phyloP scores from a whole-genome alignment of 1,140 invertebrate genomes.

The Trissolcus basalis region DNA sequence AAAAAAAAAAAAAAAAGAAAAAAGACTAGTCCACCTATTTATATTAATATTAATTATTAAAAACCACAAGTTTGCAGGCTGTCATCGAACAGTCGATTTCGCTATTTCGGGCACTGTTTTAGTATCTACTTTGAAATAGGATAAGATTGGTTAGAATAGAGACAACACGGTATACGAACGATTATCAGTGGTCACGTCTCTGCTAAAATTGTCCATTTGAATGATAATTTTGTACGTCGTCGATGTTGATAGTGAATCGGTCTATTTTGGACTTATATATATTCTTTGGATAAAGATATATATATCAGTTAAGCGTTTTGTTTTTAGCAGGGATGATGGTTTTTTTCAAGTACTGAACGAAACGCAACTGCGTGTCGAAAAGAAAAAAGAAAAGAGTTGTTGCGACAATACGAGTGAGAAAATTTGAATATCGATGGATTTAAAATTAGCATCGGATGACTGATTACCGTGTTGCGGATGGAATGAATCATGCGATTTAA shows the following conservation, averaged over 20 bases:
- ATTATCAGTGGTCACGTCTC: conserved; percentile 45
- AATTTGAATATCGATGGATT: conserved; percentile 17
- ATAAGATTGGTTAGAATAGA: conserved; percentile 54
- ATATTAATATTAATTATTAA: too few relatives aligned
- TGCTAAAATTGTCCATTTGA: conserved; percentile 39
- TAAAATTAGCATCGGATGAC: conserved; percentile 26
- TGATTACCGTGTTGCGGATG: conserved; percentile 31
- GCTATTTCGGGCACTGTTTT: conserved; percentile 43
- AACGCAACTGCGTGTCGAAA: not conserved
- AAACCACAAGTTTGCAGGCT: too few relatives aligned
- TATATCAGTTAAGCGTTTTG: conserved; percentile 32
- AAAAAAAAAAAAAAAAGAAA: too few relatives aligned
- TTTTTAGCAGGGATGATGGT: conserved; percentile 32
- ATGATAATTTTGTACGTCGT: conserved; percentile 39
- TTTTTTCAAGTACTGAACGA: conserved; percentile 6
- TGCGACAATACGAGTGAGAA: conserved; percentile 6
- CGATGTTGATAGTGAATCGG: conserved; percentile 12
- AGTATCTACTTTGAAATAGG: conserved; percentile 47
- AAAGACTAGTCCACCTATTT: too few relatives aligned
- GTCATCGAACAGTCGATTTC: conserved; percentile 5
- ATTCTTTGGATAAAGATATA: too few relatives aligned
- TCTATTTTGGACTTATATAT: too few relatives aligned
- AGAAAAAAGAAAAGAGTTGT: not conserved
- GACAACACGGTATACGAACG: conserved; percentile 59
- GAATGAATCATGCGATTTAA: conserved; percentile 48